Conservation (phyloP, 2,888 invertebrate genomes). For the Frankliniella intonsa region DNA sequence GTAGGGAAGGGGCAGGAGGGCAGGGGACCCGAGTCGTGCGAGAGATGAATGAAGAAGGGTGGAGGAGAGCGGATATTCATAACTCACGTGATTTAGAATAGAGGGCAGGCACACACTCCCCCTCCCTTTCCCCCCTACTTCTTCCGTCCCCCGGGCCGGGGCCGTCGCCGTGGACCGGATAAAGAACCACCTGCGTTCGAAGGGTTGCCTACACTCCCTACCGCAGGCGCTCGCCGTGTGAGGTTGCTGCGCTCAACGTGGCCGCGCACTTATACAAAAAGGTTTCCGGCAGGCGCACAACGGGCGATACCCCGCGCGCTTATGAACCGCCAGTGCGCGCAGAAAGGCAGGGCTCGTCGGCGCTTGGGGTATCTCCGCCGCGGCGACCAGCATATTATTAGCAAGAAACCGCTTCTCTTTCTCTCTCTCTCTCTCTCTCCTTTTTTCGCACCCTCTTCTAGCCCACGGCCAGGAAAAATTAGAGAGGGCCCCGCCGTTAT, state of each 20-base stretch:
- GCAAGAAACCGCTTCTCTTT: neutral
- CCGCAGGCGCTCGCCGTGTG: neutral
- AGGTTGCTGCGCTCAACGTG: too few species aligned
- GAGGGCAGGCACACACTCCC: neutral
- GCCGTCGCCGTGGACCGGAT: too few species aligned
- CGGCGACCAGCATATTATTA: neutral
- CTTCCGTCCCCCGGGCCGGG: too few species aligned
- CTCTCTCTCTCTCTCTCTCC: too few species aligned
- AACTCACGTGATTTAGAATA: slow-evolving; percentile 21
- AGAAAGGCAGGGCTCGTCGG: neutral
- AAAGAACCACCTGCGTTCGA: too few species aligned
- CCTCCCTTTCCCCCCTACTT: too few species aligned
- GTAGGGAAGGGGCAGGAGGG: neutral
- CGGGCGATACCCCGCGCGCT: neutral
- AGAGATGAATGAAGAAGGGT: slow-evolving; percentile 19
- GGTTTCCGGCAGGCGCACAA: neutral
- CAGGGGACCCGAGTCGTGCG: neutral
- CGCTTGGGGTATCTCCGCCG: too few species aligned
- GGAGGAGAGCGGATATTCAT: slow-evolving; percentile 22
- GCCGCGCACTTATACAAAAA: too few species aligned
- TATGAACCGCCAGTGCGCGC: neutral
- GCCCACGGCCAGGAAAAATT: neutral
- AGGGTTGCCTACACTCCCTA: too few species aligned
- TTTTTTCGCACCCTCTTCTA: too few species aligned
- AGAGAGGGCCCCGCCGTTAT: neutral